Conservation (phyloP, 2,113 vertebrate genomes). For the Neolamprologus caudopunctatus region DNA sequence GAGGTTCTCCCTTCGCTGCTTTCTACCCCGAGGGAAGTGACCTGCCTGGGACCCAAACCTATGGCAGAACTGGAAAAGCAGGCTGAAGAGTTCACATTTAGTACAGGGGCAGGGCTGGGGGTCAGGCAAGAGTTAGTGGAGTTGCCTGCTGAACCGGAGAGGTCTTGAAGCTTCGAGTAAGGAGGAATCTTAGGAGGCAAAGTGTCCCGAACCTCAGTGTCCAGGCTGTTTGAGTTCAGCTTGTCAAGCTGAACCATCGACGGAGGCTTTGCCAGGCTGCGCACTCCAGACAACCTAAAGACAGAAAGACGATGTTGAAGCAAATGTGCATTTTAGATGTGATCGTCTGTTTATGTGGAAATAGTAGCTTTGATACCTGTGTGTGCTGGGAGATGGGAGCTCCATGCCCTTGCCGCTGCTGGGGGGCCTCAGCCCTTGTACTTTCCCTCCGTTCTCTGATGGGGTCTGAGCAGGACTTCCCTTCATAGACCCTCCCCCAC, state of each 20-base stretch:
- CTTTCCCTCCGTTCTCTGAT: slow-evolving; percentile 71
- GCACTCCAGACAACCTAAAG: slow-evolving; percentile 74
- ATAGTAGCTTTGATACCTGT: slow-evolving; percentile 72
- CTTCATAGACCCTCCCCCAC: slow-evolving; percentile 52
- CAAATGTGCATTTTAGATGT: not conserved
- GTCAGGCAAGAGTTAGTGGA: slow-evolving; percentile 72
- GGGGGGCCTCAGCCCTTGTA: slow-evolving; percentile 71
- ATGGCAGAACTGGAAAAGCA: slow-evolving; percentile 82
- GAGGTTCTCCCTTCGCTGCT: slow-evolving; percentile 60
- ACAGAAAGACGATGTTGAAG: not conserved
- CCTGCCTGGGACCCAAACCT: slow-evolving; percentile 74
- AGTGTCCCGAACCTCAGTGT: slow-evolving; percentile 67
- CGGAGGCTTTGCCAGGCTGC: slow-evolving; percentile 82
- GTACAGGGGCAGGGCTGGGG: slow-evolving; percentile 88
- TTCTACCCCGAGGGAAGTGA: slow-evolving; percentile 54
- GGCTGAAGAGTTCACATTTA: slow-evolving; percentile 88
- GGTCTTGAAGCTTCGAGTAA: slow-evolving; percentile 78
- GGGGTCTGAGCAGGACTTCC: slow-evolving; percentile 41
- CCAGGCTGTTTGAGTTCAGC: slow-evolving; percentile 85
- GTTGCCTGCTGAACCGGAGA: slow-evolving; percentile 47
- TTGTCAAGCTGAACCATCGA: slow-evolving; percentile 84
- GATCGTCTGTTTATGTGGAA: not conserved
- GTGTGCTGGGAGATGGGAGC: slow-evolving; percentile 76
- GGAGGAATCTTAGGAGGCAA: slow-evolving; percentile 67
- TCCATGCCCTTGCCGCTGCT: slow-evolving; percentile 72